phyloP scores from a whole-genome alignment of 1,140 invertebrate genomes.

The Meloidogyne exigua region DNA sequence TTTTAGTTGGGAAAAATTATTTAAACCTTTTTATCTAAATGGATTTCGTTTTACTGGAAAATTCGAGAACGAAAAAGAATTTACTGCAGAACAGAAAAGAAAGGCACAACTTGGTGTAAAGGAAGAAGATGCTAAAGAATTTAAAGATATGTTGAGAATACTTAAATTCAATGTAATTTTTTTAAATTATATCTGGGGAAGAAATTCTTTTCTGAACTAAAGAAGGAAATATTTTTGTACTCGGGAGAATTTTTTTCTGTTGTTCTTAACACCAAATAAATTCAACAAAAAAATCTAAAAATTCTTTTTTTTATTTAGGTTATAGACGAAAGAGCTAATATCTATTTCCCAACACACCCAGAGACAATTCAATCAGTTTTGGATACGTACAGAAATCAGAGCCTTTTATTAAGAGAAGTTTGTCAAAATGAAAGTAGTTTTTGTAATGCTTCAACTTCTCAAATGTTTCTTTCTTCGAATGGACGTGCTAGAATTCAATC shows the following conservation, averaged over 20 bases:
- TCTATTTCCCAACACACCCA: background rate
- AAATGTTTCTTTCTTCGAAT: background rate
- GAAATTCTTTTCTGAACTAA: too few relatives aligned
- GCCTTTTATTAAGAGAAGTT: background rate
- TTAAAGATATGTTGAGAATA: conserved; percentile 2
- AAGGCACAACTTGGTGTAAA: background rate
- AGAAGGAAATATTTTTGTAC: too few relatives aligned
- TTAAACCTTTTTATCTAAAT: conserved; percentile 3
- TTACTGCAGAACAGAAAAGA: background rate
- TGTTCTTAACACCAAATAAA: too few relatives aligned
- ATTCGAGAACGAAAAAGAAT: background rate
- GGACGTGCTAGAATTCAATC: background rate
- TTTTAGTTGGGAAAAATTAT: background rate
- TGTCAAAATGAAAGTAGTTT: background rate
- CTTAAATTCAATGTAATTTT: background rate
- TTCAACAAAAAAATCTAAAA: background rate
- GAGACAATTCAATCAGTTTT: background rate
- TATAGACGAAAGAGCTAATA: background rate
- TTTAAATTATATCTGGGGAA: too few relatives aligned
- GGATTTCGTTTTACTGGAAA: background rate
- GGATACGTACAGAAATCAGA: background rate
- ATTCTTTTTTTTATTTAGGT: background rate
- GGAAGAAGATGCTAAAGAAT: background rate
- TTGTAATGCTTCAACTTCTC: background rate
- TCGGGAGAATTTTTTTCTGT: too few relatives aligned